Evolutionary conservation across 30 jellyfish, hydroid and myxozoan species (phyloP).

Genomic region (Aurelia aurita complex sp. Pacific): DNA sequence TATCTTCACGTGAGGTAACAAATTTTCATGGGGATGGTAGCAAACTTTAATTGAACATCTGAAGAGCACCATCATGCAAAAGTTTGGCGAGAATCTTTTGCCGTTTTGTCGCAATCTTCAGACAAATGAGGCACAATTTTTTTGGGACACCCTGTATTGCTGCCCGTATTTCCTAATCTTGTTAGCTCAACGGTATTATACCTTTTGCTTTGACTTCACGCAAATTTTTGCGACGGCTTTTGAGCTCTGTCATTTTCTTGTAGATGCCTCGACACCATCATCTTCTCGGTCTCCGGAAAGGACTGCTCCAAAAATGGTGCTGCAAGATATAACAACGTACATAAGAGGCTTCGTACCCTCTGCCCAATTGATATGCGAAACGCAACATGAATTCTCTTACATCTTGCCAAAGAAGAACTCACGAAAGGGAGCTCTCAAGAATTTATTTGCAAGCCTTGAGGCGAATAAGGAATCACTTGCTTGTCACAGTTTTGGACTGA

Average conservation of each 20-base stretch:
- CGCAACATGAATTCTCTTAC: constrained; percentile 85
- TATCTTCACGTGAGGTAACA: no score
- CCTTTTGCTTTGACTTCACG: no score
- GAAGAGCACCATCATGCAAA: no score
- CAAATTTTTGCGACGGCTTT: background rate
- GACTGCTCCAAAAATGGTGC: background rate
- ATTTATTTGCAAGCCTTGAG: constrained; percentile 74
- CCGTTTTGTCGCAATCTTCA: no score
- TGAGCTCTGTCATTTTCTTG: background rate
- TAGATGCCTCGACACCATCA: constrained; percentile 42
- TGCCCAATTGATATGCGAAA: constrained; percentile 91
- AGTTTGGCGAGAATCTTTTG: no score
- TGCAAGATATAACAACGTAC: constrained; percentile 74
- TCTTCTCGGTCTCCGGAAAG: constrained; percentile 23
- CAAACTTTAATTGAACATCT: no score
- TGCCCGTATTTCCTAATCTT: no score
- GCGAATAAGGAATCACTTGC: constrained; percentile 66
- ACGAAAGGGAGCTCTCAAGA: constrained; percentile 54
- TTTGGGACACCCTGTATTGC: no score
- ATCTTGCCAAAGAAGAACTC: constrained; percentile 82
- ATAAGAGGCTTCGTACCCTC: constrained; percentile 76
- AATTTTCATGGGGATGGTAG: no score
- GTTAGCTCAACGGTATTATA: no score
- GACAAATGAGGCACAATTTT: no score
- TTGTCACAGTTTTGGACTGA: constrained; percentile 84